phyloP scores from a whole-genome alignment of 2,888 invertebrate species.

The Zele albiditarsus region DNA sequence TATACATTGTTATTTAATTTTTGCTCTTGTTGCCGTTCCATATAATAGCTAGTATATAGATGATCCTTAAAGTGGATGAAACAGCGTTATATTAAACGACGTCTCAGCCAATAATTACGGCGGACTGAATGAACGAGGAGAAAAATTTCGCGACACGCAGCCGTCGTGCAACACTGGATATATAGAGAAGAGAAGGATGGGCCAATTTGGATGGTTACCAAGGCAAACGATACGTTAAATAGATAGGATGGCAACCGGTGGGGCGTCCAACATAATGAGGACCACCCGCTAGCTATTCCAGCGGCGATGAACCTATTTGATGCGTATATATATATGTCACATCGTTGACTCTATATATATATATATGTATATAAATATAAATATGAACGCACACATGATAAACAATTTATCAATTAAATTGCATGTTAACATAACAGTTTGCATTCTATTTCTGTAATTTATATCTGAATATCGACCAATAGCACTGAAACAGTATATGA shows the following conservation, averaged over 20 bases:
- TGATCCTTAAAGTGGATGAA: neutral
- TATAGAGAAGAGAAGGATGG: slow-evolving; percentile 59
- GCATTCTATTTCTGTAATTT: neutral
- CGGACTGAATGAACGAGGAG: slow-evolving; percentile 48
- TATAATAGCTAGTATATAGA: too few species aligned
- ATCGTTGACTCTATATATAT: neutral
- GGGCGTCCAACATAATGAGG: slow-evolving; percentile 70
- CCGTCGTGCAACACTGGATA: slow-evolving; percentile 35
- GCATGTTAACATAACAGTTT: neutral
- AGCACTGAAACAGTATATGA: too few species aligned
- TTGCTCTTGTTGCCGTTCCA: too few species aligned
- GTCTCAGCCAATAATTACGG: slow-evolving; percentile 56
- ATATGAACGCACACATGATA: neutral
- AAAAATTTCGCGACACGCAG: slow-evolving; percentile 32
- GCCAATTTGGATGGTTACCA: slow-evolving; percentile 73
- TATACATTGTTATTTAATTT: too few species aligned
- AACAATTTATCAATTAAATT: neutral
- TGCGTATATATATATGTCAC: slow-evolving; percentile 19
- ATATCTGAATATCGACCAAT: neutral
- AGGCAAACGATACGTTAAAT: slow-evolving; percentile 73
- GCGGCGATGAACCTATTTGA: slow-evolving; percentile 42
- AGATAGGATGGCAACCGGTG: slow-evolving; percentile 70
- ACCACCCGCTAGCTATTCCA: slow-evolving; percentile 69
- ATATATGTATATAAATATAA: slow-evolving; percentile 3
- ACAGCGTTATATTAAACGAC: slow-evolving; percentile 17